Base-by-base conservation (phyloP, 1,140 invertebrate genomes). In the Odontomachus brunneus region DNA sequence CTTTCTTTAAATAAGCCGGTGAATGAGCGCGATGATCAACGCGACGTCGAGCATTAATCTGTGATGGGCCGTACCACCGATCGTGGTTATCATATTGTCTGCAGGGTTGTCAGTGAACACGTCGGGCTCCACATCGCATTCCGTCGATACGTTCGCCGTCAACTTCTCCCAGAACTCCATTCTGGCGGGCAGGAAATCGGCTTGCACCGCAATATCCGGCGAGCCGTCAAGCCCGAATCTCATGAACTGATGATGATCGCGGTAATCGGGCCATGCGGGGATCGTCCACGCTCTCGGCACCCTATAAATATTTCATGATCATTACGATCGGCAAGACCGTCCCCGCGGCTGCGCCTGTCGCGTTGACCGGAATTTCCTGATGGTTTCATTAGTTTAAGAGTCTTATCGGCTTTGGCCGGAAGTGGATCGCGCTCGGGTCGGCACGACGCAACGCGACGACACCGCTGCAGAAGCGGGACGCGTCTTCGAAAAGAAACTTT, bases 151-250 rank as follows among this genome's bases (percentile, higher is more conserved):
- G 5, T 33, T 0, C n/a, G 5, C 74, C 59, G 53, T 82, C 22
- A 92, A 44, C 51, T 89, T 67, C 9, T 87, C 63, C 91, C 92
- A 93, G 53, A 94, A 94, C 38, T 71, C 59, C 90, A 93, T 93
- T 80, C 89, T 89, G 0, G 85, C 80, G 1, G 84, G 60, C 11
- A 91, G 73, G 60, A 91, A 91, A 71, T 90, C 71, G 2, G 69
- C n/a, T 57, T 89, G 22, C 83, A 93, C 89, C 1, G 74, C 78
- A 19, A 80, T 75, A 53, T 90, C 78, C 51, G 91, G 78, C 24
- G 72, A 82, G 72, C 33, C 88, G 15, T 76, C 90, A n/a, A 49
- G 44, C 26, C 91, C 92, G 51, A 93, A 84, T 83, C 66, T 86
- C 88, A 93, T 90, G 80, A 88, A 92, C 82, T 83, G 29, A 17